phyloP scores from a whole-genome alignment of 2,888 invertebrate species.

The Andrena flavipes region DNA sequence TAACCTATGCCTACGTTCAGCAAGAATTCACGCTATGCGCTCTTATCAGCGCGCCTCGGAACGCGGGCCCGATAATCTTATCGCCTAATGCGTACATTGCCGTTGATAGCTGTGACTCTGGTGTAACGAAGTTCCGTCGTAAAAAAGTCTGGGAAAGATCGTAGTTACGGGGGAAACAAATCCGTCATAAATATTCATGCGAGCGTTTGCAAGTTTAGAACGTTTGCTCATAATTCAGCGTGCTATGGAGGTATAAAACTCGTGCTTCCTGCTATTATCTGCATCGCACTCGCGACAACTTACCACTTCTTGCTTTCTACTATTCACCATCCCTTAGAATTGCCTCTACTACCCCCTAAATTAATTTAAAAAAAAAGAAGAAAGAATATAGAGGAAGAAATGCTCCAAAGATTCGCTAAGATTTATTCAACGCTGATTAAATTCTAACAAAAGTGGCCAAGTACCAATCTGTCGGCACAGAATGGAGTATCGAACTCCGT shows the following conservation, averaged over 20 bases:
- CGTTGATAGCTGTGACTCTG: slow-evolving; percentile 33
- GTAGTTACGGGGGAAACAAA: slow-evolving; percentile 22
- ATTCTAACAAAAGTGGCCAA: no score
- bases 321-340: neutral
- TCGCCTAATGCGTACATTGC: slow-evolving; percentile 52
- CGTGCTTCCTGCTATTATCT: neutral
- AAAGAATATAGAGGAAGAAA: no score
- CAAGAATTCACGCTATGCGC: slow-evolving; percentile 58
- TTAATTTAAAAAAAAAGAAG: neutral
- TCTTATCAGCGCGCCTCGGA: slow-evolving; percentile 57
- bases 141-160: slow-evolving; percentile 43
- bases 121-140: slow-evolving; percentile 26
- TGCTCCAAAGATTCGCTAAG: neutral
- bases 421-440: neutral
- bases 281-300: neutral
- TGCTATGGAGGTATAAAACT: neutral
- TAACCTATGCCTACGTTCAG: slow-evolving; percentile 50
- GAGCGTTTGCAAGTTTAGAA: slow-evolving; percentile 17
- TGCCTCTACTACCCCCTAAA: neutral
- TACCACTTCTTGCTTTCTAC: neutral
- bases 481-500: neutral
- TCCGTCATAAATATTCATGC: slow-evolving; percentile 30
- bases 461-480: no score
- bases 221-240: slow-evolving; percentile 20
- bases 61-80: slow-evolving; percentile 63